Conservation (phyloP, 64 coral and sea anemone genomes). For the Stylophora pistillata region DNA sequence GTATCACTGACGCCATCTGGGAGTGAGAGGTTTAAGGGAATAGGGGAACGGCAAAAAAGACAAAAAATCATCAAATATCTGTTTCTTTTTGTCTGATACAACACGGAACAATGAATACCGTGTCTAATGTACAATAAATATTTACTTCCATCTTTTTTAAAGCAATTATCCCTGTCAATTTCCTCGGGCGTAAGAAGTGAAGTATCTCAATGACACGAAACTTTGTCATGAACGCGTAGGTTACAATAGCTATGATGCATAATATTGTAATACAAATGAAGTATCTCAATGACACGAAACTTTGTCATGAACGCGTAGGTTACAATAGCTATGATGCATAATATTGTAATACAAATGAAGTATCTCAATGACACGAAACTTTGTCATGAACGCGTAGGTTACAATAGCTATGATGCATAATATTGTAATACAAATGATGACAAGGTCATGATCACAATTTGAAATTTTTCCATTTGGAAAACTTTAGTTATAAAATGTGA, state of each 20-base stretch:
- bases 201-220: not conserved
- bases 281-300: not conserved
- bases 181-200: not conserved
- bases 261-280: no score
- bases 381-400: no score
- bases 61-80: not conserved
- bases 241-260: not conserved
- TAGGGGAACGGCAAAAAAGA: not conserved
- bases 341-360: no score
- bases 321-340: not conserved
- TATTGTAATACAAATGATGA: not conserved
- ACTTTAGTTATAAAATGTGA: not conserved
- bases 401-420: no score
- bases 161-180: not conserved
- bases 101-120: not conserved
- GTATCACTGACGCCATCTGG: not conserved
- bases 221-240: not conserved
- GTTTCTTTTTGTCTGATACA: not conserved
- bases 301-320: not conserved
- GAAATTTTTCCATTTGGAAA: not conserved
- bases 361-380: no score
- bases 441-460: not conserved
- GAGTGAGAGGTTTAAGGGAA: not conserved
- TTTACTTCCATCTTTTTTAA: not conserved
- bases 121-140: conserved; percentile 42